phyloP scores from a whole-genome alignment of 2,797 vertebrate genomes.

The Saguinus oedipus region DNA sequence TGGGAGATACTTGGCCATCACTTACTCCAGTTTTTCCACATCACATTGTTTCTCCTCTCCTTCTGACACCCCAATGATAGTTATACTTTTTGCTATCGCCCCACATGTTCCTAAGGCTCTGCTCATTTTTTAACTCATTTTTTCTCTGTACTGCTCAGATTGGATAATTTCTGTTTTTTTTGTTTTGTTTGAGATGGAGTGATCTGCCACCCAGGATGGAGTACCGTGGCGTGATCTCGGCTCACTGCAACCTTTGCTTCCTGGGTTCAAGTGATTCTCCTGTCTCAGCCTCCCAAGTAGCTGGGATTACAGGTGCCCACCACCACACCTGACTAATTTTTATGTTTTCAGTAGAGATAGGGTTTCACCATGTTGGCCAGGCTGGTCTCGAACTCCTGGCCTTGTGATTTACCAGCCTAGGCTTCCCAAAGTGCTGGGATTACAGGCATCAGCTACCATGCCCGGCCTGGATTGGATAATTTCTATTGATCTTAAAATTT shows the following conservation, averaged over 20 bases:
- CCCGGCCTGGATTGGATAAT: background rate
- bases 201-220: background rate
- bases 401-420: background rate
- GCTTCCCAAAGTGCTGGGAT: background rate
- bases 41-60: background rate
- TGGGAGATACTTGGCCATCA: background rate
- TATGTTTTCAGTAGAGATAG: background rate
- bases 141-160: background rate
- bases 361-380: background rate
- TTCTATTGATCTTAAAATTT: background rate
- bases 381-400: background rate
- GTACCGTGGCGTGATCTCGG: rapidly evolving
- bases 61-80: background rate
- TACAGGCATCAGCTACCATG: background rate
- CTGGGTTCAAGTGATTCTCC: background rate
- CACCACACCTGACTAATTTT: background rate
- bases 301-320: background rate
- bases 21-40: background rate
- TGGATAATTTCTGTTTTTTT: background rate
- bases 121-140: background rate
- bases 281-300: background rate
- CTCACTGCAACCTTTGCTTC: background rate
- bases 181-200: background rate
- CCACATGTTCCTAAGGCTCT: background rate
- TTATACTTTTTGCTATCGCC: background rate